A percentile compares a stretch with the other conserved stretches of the same genome.
phyloP scores from a whole-genome alignment of 2,888 invertebrate species.

The Eupithecia pulchellata region DNA sequence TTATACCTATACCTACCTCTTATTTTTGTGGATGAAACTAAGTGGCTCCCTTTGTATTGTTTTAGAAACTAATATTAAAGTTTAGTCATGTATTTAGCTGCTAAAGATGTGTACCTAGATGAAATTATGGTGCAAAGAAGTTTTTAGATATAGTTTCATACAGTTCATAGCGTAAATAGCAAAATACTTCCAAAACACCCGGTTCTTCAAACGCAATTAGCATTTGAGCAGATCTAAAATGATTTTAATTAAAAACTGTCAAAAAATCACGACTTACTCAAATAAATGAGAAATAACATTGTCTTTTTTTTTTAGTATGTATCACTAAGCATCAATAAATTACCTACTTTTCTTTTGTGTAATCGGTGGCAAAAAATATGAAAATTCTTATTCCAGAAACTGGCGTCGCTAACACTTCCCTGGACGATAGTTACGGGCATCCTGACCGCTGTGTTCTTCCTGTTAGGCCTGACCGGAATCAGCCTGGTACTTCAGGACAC shows the following conservation, averaged over 20 bases:
- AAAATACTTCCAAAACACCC: background rate
- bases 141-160: background rate
- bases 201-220: background rate
- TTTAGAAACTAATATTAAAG: background rate
- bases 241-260: background rate
- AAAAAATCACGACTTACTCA: background rate
- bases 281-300: too few relatives aligned
- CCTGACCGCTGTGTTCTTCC: conserved; percentile 73
- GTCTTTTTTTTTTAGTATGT: too few relatives aligned
- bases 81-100: background rate
- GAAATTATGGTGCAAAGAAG: background rate
- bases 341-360: background rate
- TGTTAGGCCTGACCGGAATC: conserved; percentile 72
- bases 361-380: background rate
- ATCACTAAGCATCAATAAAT: too few relatives aligned
- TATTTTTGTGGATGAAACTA: too few relatives aligned
- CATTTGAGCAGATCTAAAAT: background rate
- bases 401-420: conserved; percentile 73
- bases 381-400: conserved; percentile 57
- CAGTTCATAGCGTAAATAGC: background rate
- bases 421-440: conserved; percentile 81
- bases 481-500: conserved; percentile 77
- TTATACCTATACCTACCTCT: too few relatives aligned
- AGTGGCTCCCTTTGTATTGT: background rate
- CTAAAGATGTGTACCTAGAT: too few relatives aligned